These are phyloP conservation scores for Drosophila picticornis DNA, from an alignment of 2,888 invertebrate species.

Conservation along the genomic window DNA sequence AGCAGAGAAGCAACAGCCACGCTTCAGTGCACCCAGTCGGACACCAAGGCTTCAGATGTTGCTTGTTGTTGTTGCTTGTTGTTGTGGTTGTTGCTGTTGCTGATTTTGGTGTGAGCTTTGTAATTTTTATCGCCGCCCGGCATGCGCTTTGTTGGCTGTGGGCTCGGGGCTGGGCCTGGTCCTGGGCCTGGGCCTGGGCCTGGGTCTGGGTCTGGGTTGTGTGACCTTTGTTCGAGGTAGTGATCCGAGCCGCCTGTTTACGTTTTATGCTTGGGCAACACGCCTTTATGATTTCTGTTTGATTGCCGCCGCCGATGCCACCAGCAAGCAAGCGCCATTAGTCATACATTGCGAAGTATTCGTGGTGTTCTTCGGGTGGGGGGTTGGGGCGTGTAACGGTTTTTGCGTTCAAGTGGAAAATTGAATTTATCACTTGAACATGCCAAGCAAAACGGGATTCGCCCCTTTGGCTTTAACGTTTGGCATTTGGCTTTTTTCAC, in stretches of 20 bases:
- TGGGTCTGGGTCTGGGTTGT: neutral
- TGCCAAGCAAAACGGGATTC: conserved; percentile 62
- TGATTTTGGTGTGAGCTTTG: conserved; percentile 50
- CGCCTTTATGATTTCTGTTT: conserved; percentile 82
- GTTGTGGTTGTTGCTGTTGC: conserved; percentile 1
- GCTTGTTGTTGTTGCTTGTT: conserved; percentile 8
- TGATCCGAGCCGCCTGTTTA: conserved; percentile 45
- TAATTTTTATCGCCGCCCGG: conserved; percentile 70
- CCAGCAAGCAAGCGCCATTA: conserved; percentile 72
- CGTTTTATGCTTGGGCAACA: conserved; percentile 78
- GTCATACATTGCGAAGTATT: conserved; percentile 62
- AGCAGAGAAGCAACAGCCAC: conserved; percentile 28
- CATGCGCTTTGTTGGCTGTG: conserved; percentile 58
- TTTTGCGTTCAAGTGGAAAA: conserved; percentile 78
- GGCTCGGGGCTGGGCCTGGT: neutral
- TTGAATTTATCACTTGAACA: conserved; percentile 81
- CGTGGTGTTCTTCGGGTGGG: neutral
- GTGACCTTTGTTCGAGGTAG: conserved; percentile 56
- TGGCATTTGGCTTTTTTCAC: conserved; percentile 14
- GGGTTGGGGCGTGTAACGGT: conserved; percentile 23
- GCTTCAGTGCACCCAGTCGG: conserved; percentile 66
- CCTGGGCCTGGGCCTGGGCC: neutral
- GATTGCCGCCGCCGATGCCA: conserved; percentile 71
- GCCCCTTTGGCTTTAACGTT: conserved; percentile 35
- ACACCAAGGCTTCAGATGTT: conserved; percentile 2